Conservation (phyloP, 1,140 invertebrate genomes). For the Megathymus violae region DNA sequence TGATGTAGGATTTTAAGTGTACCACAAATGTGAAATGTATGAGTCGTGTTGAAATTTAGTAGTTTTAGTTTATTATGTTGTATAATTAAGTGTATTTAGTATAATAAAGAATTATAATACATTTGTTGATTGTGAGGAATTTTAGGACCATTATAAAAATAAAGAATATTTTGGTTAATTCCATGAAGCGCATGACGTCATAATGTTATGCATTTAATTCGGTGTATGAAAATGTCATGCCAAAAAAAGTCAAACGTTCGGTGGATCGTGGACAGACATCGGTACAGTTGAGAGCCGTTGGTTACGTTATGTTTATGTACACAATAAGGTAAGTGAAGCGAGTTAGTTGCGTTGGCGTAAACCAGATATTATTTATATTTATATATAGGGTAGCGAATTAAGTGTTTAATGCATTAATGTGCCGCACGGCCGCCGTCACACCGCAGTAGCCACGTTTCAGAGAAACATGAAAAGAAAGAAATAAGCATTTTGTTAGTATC, state of each 20-base stretch:
- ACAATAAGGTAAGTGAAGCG: conserved; percentile 67
- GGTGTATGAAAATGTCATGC: neutral
- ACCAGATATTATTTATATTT: conserved; percentile 75
- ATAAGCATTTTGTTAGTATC: conserved; percentile 84
- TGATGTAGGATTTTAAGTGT: no score
- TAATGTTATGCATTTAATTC: no score
- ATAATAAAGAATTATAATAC: no score
- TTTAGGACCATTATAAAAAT: no score
- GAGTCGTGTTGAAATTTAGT: no score
- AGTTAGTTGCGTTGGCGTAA: conserved; percentile 79
- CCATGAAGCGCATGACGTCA: no score
- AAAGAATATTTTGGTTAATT: no score
- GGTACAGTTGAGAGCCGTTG: conserved; percentile 20
- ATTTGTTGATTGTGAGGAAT: no score
- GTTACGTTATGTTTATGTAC: conserved; percentile 56
- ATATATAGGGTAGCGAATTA: conserved; percentile 61
- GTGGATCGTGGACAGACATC: neutral
- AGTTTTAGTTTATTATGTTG: no score
- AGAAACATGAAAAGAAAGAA: conserved; percentile 85
- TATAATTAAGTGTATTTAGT: no score
- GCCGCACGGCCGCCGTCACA: conserved; percentile 66
- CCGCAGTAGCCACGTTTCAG: conserved; percentile 79
- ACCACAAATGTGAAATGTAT: no score
- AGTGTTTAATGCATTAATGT: conserved; percentile 65
- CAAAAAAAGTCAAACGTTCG: neutral